A percentile compares a stretch with the other conserved stretches of the same genome.
Evolutionary conservation across 1,140 invertebrate species (phyloP).

Genomic region (Aphis gossypii): DNA sequence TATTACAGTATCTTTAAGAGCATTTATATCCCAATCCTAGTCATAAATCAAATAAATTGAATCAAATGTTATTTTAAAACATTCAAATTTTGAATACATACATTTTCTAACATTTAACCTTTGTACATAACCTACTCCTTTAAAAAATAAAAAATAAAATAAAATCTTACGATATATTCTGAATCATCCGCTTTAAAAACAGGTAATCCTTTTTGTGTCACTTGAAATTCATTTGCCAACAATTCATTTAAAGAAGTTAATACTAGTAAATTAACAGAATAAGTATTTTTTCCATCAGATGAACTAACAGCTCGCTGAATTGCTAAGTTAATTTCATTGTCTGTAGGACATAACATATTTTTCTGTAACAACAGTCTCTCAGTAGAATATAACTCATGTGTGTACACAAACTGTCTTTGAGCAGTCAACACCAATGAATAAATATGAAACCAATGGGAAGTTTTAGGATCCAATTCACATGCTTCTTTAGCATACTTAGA

Average conservation of each 20-base stretch:
- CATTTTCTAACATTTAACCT: background rate
- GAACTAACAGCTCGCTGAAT: background rate
- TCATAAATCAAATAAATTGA: background rate
- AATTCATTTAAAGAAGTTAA: background rate
- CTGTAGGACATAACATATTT: background rate
- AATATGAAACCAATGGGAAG: slow-evolving; percentile 38
- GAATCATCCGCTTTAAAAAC: background rate
- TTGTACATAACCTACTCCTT: background rate
- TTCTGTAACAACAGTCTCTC: background rate
- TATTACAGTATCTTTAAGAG: too few species aligned
- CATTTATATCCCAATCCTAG: too few species aligned
- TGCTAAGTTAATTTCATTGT: slow-evolving; percentile 17
- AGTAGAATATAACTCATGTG: background rate
- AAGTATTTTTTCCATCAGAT: slow-evolving; percentile 24
- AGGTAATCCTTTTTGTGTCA: background rate
- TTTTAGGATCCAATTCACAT: slow-evolving; percentile 31
- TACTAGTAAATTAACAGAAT: background rate
- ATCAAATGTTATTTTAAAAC: background rate
- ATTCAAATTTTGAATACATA: background rate
- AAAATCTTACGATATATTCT: slow-evolving; percentile 17
- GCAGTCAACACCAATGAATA: background rate
- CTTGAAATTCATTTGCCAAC: background rate
- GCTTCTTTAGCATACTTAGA: slow-evolving; percentile 21
- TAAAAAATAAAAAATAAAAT: background rate
- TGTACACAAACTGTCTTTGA: slow-evolving; percentile 8